Evolutionary conservation across 2,113 vertebrate genomes (phyloP), one percentile per base, ranked within the genome.

Genomic region (Mesoclemmys tuberculata): DNA sequence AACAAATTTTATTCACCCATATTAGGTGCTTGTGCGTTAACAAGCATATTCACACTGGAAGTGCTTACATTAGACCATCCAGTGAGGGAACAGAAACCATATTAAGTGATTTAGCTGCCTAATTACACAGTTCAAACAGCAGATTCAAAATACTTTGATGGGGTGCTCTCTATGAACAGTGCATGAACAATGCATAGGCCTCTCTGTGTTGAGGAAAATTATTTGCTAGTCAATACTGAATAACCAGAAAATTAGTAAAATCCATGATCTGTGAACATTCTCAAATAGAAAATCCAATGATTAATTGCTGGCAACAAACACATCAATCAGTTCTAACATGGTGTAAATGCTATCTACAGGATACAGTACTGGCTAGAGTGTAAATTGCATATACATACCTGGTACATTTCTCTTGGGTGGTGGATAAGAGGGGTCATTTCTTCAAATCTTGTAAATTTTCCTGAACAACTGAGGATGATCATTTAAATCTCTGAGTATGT

Each of bases 321-420:
- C 64, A 22, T 71, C n/a, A 21, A 38, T 38, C 8, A 87, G 78
- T 2, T 7, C 19, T 80, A 74, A 14, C 29, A 38, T 58, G 41
- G 16, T 51, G 18, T 5, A 79, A 75, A 6, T 35, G 38, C 90
- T 74, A 24, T 0, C n/a, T 92, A 38, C 24, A 82, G 48, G 31
- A 35, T 89, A 85, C 68, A 75, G 61, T 35, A n/a, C 27, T 48
- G 22, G 27, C 29, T 93, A 19, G 46, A 44, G 12, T 44, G 52
- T 26, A 51, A 44, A 27, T 12, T 88, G n/a, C 31, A 46, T 9
- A 16, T 0, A 1, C n/a, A 77, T 24, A 4, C 0, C 6, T 24
- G 46, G 77, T 68, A 46, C 44, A 38, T 1, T 4, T 6, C 8
- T 35, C 18, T 74, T 91, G 49, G 41, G 27, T 27, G 4, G 27